phyloP scores from a whole-genome alignment of 2,797 vertebrate species.

The Trichosurus vulpecula region DNA sequence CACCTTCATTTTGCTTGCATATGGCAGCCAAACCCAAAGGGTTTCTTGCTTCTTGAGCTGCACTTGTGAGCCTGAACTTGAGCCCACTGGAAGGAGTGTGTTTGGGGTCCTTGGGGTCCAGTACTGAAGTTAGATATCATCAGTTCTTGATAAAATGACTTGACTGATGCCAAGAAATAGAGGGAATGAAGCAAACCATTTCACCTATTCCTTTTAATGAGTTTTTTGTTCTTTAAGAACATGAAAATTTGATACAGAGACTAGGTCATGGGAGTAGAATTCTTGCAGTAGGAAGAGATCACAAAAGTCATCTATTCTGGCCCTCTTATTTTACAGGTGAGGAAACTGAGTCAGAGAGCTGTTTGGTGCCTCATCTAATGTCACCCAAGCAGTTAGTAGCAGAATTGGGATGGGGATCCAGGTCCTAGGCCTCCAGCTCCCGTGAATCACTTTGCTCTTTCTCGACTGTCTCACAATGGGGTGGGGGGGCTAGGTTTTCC shows the following conservation, averaged over 20 bases:
- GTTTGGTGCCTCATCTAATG: constrained; percentile 34
- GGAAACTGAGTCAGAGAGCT: constrained; percentile 26
- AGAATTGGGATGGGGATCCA: not conserved
- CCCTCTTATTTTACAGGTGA: not conserved
- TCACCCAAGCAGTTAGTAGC: not conserved
- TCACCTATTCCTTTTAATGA: not conserved
- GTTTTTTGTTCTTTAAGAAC: not conserved
- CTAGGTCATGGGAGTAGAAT: not conserved
- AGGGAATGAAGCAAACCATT: not conserved
- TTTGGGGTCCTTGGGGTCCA: not conserved
- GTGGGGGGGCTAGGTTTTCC: not conserved
- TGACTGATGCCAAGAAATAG: not conserved
- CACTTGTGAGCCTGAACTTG: not conserved
- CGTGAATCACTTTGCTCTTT: not conserved
- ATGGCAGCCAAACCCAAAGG: not conserved
- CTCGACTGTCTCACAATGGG: not conserved
- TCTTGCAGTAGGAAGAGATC: not conserved
- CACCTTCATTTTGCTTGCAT: not conserved
- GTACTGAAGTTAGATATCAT: not conserved
- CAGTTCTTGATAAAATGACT: not conserved
- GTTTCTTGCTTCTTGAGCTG: not conserved
- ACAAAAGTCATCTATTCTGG: not conserved
- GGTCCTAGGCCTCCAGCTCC: not conserved
- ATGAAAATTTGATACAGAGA: not conserved
- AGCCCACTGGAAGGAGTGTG: not conserved